These are phyloP conservation scores for Chiloscyllium plagiosum DNA, from an alignment of 2,113 vertebrate genomes.

Conservation along the genomic window DNA sequence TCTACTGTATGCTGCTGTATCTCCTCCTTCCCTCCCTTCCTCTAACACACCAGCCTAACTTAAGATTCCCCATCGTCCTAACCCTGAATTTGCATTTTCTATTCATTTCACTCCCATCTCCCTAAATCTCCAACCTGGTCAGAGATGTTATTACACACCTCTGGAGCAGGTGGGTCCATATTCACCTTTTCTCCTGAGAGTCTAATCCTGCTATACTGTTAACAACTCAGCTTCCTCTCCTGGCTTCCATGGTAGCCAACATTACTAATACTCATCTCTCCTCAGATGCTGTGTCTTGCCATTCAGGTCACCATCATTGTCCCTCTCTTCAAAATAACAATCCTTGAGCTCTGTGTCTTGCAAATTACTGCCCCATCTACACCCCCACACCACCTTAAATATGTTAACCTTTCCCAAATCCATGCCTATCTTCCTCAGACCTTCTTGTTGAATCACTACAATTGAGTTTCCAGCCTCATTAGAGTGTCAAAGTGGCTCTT, in stretches of 20 bases:
- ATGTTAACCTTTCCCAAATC: not conserved
- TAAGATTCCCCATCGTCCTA: not conserved
- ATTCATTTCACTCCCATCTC: not conserved
- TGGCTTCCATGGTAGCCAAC: not conserved
- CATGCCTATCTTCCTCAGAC: not conserved
- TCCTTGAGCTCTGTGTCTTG: not conserved
- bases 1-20: not conserved
- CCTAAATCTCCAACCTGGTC: too few species aligned
- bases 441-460: not conserved
- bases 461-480: not conserved
- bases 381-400: not conserved
- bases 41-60: not conserved
- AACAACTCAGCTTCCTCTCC: not conserved
- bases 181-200: not conserved
- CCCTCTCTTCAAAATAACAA: not conserved
- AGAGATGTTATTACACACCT: too few species aligned
- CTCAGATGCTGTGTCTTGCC: not conserved
- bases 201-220: not conserved
- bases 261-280: not conserved
- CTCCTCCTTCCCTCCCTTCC: not conserved
- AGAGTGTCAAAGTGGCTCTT: not conserved
- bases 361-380: not conserved
- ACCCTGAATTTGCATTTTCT: not conserved
- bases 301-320: not conserved
- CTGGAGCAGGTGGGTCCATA: too few species aligned